Evolutionary conservation across 2,888 invertebrate genomes (phyloP).

Genomic region (Ceramica pisi): DNA sequence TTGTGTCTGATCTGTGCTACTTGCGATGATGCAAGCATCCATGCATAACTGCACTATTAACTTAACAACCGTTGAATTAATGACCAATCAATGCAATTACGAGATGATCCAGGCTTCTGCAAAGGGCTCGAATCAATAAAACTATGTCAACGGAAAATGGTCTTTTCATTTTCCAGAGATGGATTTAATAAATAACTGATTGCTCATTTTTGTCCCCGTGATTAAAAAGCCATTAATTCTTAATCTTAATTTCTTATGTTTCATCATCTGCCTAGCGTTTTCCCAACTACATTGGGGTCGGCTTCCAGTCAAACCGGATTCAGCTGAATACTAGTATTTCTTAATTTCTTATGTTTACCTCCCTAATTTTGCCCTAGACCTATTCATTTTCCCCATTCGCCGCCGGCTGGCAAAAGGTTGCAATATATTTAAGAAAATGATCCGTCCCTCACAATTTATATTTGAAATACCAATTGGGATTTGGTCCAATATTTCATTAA

Average conservation of each 20-base stretch:
- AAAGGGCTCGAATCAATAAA: background rate
- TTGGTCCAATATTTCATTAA: slow-evolving; percentile 25
- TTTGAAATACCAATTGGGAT: slow-evolving; percentile 19
- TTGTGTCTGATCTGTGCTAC: background rate
- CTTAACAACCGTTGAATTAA: background rate
- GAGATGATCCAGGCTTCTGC: background rate
- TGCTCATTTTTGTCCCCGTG: background rate
- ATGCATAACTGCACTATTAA: slow-evolving; percentile 4
- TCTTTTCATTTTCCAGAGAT: background rate
- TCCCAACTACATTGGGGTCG: too few species aligned
- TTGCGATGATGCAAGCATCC: slow-evolving; percentile 1
- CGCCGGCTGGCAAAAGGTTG: slow-evolving; percentile 1
- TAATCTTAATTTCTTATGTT: slow-evolving; percentile 1
- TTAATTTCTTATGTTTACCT: slow-evolving; percentile 15
- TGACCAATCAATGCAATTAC: slow-evolving; percentile 8
- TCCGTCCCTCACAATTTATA: slow-evolving; percentile 13
- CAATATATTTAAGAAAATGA: slow-evolving; percentile 8
- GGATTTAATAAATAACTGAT: background rate
- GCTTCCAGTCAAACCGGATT: too few species aligned
- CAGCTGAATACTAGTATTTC: too few species aligned
- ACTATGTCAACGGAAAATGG: background rate
- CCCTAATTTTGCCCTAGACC: background rate
- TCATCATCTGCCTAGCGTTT: too few species aligned
- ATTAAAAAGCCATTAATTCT: background rate
- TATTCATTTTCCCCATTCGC: slow-evolving; percentile 6